Evolutionary conservation across 2,888 invertebrate genomes (phyloP), one percentile per base, ranked within the genome.

Genomic region (Hirtodrosophila confusa): DNA sequence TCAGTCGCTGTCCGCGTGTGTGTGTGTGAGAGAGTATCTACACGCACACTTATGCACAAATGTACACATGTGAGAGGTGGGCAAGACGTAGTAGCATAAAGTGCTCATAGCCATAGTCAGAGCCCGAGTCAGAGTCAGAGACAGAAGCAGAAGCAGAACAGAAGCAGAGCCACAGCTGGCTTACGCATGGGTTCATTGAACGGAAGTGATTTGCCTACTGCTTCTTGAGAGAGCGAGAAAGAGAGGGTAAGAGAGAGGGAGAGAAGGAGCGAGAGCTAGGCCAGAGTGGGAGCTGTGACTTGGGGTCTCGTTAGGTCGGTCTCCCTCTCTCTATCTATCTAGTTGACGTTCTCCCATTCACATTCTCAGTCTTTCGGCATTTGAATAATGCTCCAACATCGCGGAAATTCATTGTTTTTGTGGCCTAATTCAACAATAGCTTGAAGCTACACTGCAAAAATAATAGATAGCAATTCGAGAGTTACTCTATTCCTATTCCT

Each of bases 101-200:
- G 58, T 58, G 69, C 57, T 69, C 61, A 68, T 68, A 68, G 77
- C 69, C 55, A 57, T 50, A 53, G 73, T 60, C 75, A 68, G 31
- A 74, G 54, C 40, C 48, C 40, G 44, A 68, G 45, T 60, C 75
- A 68, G 31, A 74, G 54, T 36, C 51, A 37, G 44, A 68, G 45
- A 37, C 45, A 43, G 45, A 54, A 53, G 36, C 33, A 48, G 40
- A 64, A 36, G 12, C 44, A 65, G 23, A 27, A 27, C 33, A 48
- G 24, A 45, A 36, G 40, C 66, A 71, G 60, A 77, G 70, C 63
- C 71, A 70, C 62, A 75, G 73, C 77, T 79, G 80, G 85, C 88
- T 89, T 90, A 89, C 90, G 89, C 89, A 90, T 82, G 89, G 83
- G 89, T 89, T 89, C 89, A 89, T 89, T 90, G 89, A 86, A 90